Conservation (phyloP, 2,888 invertebrate species). For the Habrosyne pyritoides region DNA sequence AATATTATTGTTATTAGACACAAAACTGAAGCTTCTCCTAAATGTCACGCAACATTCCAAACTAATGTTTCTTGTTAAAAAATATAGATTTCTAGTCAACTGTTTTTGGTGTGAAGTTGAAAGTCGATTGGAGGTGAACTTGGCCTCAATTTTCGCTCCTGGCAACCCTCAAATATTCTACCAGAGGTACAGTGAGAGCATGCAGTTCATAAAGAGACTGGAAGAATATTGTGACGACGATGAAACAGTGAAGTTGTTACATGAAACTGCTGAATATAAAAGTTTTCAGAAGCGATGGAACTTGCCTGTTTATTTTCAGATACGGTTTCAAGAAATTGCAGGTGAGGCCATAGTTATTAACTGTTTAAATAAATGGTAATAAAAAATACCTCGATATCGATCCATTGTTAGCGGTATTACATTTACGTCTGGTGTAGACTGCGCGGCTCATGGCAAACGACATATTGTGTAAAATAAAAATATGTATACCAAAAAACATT, state of each 20-base stretch:
- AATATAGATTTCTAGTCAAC: conserved; percentile 86
- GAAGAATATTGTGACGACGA: conserved; percentile 85
- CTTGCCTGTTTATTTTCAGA: conserved; percentile 97
- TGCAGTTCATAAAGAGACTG: conserved; percentile 88
- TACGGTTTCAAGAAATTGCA: conserved; percentile 96
- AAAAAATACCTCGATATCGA: conserved; percentile 6
- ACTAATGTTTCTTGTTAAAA: conserved; percentile 64
- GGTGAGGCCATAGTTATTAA: conserved; percentile 61
- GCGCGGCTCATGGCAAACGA: not conserved
- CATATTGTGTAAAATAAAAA: not conserved
- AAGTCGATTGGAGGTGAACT: conserved; percentile 90
- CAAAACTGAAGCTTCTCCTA: conserved; percentile 84
- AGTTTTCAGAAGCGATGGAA: conserved; percentile 95
- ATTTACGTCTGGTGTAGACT: not conserved
- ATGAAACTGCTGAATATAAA: conserved; percentile 88
- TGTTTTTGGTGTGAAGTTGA: conserved; percentile 95
- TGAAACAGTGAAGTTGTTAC: conserved; percentile 84
- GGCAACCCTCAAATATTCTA: conserved; percentile 96
- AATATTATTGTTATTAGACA: conserved; percentile 88
- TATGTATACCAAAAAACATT: not conserved
- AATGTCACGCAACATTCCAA: conserved; percentile 80
- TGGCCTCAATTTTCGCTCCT: conserved; percentile 94
- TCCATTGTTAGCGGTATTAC: not conserved
- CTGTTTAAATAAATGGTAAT: conserved; percentile 11
- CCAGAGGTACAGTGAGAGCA: conserved; percentile 90